Conservation (phyloP, 2,797 vertebrate species). For the Microchirus variegatus region DNA sequence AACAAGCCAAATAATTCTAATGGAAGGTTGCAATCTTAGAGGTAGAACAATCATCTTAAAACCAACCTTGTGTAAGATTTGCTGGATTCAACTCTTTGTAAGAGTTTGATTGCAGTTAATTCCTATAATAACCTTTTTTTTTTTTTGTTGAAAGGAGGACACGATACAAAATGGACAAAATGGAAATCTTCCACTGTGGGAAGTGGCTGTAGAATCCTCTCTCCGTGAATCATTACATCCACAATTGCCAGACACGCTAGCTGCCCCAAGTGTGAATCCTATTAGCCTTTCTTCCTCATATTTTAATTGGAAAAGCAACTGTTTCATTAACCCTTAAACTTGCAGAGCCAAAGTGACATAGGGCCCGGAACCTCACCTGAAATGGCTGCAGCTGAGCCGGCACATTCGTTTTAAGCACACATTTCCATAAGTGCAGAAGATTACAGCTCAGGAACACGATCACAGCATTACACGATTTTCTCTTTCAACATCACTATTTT, state of each 20-base stretch:
- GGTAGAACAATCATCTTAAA: no score
- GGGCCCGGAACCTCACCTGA: constrained; percentile 26
- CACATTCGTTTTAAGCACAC: neutral
- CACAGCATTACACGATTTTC: neutral
- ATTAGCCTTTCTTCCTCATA: constrained; percentile 54
- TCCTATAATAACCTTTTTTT: neutral
- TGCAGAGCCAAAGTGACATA: constrained; percentile 13
- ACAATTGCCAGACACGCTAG: constrained; percentile 16
- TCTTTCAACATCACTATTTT: neutral
- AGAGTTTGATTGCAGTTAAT: neutral
- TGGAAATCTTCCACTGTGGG: neutral
- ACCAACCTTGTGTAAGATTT: no score
- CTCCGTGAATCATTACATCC: constrained; percentile 27
- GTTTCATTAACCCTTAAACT: constrained; percentile 61
- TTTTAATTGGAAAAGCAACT: constrained; percentile 65
- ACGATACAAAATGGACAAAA: neutral
- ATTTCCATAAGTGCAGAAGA: neutral
- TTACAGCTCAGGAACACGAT: neutral
- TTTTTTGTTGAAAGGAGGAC: constrained; percentile 1
- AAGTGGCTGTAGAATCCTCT: constrained; percentile 9
- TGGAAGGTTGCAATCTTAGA: no score
- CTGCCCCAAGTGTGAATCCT: constrained; percentile 40
- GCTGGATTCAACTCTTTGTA: neutral
- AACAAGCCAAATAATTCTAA: no score
- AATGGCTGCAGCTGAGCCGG: constrained; percentile 14